Evolutionary conservation across 2,113 vertebrate genomes (phyloP), one percentile per base, ranked within the genome.

Genomic region (Pheucticus melanocephalus): DNA sequence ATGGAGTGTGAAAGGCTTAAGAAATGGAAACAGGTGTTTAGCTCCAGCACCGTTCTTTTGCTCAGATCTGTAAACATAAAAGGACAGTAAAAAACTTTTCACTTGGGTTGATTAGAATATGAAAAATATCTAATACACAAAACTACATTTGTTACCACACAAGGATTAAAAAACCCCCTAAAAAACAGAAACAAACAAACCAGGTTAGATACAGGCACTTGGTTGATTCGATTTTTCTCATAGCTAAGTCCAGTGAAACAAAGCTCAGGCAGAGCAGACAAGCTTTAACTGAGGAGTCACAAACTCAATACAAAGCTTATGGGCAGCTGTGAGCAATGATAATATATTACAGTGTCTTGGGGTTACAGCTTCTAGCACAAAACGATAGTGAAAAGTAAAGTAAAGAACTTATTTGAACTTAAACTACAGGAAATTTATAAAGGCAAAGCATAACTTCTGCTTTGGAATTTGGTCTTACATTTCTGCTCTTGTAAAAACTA

Each of bases 1-100:
- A 9, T 51, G 8, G 6, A 42, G 6, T 15, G 64, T 33, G 28
- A 80, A 83, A 54, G 6, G 7, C 9, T 80, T 57, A 51, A 77
- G 22, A 88, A 82, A 77, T 33, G 31, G 9, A 75, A 82, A 57
- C 1, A 54, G 8, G 14, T 76, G 42, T 42, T 82, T 40, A 69
- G 11, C 16, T 42, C 12, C 45, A 64, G 16, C 6, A 27, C 22
- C 0, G 0, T 48, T 79, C 27, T 69, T 77, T 76, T 77, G 16
- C 24, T 68, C 12, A 64, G 22, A 9, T 57, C 6, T 77, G 10
- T 66, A 82, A 71, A 69, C 17, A 64, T 17, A 68, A 86, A 48
- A 63, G 3, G 3, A 5, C 33, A 64, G 18, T 15, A 42, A 65
- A 79, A 31, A 35, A 14, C 11, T 33, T 90, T 76, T 64, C 12